Evolutionary conservation across 2,888 invertebrate species (phyloP), one percentile per base, ranked within the genome.

Genomic region (Sinhomidia bicolor): DNA sequence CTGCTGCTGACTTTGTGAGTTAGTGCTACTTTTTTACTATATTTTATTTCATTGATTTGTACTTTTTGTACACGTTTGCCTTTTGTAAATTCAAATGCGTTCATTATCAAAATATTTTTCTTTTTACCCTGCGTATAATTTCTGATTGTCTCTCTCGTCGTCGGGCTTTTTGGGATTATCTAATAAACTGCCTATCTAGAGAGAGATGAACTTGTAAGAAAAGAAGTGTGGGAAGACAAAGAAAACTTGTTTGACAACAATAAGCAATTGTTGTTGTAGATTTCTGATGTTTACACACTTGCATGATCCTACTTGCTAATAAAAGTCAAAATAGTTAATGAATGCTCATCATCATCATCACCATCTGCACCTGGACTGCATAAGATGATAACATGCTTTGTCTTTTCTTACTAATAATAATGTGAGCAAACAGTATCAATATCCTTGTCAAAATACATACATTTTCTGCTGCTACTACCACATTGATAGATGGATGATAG

Each of bases 211-310:
- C 36, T 36, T 57, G 60, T 60, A 44, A 44, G 62, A 62, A 65
- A 44, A 62, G 54, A 12, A 23, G 78, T 78, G 78, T 78, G 78
- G 78, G 78, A 78, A 78, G 78, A 57, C 14, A 68, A 65, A 17
- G 7, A 29, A 84, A 84, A 84, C 84, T 74, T 68, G 82, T 82
- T 82, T 84, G 74, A 74, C 74, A 74, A 74, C 74, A 74, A 84
- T n/a, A n/a, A 41, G 54, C 23, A 14, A 29, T 23, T 1, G 12
- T 74, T 54, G 29, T 12, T 41, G 36, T n/a, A n/a, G n/a, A n/a
- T n/a, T n/a, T n/a, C n/a, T 29, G 29, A 6, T 68, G 68, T 29
- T 60, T 60, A 17, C 68, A 68, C 68, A 36, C 41, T 65, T 29
- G 29, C 32, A 65, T 32, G 23, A 54, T 54, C 20, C 3, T 47